Conservation (phyloP, 2,113 vertebrate genomes). For the Centropristis striata region DNA sequence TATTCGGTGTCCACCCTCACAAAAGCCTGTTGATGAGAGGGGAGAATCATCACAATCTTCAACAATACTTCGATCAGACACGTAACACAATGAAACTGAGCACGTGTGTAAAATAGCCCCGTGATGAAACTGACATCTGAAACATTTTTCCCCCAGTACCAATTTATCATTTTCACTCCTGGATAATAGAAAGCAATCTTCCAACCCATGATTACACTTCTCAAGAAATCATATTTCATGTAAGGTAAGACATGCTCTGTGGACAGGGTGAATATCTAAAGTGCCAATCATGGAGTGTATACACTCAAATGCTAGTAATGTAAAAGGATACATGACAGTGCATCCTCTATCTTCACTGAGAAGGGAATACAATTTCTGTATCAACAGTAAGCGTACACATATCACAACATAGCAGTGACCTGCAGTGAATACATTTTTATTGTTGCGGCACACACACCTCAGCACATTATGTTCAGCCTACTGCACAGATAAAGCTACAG, state of each 20-base stretch:
- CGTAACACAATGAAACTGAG: conserved; percentile 68
- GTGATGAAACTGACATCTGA: conserved; percentile 73
- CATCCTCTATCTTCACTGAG: conserved; percentile 58
- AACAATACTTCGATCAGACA: conserved; percentile 64
- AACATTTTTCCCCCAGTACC: conserved; percentile 58
- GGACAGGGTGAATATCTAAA: conserved; percentile 72
- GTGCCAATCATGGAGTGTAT: conserved; percentile 77
- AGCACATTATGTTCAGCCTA: conserved; percentile 44
- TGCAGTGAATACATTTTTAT: conserved; percentile 58
- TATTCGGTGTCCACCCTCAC: conserved; percentile 42
- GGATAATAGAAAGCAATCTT: conserved; percentile 82
- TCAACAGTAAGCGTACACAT: conserved; percentile 38
- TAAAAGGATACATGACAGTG: conserved; percentile 69
- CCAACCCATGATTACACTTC: conserved; percentile 80
- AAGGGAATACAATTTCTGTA: conserved; percentile 61
- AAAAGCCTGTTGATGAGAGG: conserved; percentile 67
- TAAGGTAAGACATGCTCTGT: conserved; percentile 68
- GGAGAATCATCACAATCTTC: conserved; percentile 66
- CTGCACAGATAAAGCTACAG: conserved; percentile 47
- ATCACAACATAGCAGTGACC: conserved; percentile 57
- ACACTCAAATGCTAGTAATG: conserved; percentile 70
- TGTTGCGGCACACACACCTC: conserved; percentile 41
- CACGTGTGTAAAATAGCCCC: conserved; percentile 68
- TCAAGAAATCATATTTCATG: conserved; percentile 78
- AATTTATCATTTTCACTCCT: conserved; percentile 79